These are phyloP conservation scores for Poeciliopsis occidentalis DNA, from an alignment of 2,113 vertebrate genomes.

Conservation along the genomic window DNA sequence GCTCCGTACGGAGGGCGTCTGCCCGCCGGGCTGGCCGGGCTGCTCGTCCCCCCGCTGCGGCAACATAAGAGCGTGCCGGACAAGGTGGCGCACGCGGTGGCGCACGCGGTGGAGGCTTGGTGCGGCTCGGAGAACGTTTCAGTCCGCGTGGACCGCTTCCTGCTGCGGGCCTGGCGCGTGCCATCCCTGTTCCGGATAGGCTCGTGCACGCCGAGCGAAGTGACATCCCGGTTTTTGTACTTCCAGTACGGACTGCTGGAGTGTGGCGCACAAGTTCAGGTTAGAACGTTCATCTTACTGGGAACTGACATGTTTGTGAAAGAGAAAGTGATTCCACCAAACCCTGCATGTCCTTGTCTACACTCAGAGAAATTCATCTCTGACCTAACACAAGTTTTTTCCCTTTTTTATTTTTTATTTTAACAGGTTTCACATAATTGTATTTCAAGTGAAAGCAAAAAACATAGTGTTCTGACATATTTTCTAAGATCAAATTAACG, in stretches of 20 bases:
- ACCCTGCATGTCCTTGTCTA: too few species aligned
- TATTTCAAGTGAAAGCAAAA: too few species aligned
- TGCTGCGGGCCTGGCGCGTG: constrained; percentile 19
- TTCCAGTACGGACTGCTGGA: constrained; percentile 36
- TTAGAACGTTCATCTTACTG: not conserved
- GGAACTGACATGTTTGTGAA: too few species aligned
- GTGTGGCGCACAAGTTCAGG: constrained; percentile 21
- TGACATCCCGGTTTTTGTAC: constrained; percentile 22
- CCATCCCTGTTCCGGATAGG: constrained; percentile 34
- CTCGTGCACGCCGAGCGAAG: constrained; percentile 19
- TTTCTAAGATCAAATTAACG: too few species aligned
- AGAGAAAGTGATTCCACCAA: too few species aligned
- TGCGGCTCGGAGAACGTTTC: constrained; percentile 12
- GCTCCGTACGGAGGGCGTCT: not conserved
- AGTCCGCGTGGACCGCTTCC: constrained; percentile 45
- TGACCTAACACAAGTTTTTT: too few species aligned
- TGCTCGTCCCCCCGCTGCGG: constrained; percentile 11
- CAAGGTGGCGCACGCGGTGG: accelerated
- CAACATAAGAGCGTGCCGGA: not conserved
- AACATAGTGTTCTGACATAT: too few species aligned
- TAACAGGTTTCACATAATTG: too few species aligned
- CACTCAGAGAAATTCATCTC: too few species aligned
- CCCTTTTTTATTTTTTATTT: too few species aligned
- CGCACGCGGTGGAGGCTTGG: constrained; percentile 33
- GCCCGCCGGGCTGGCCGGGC: constrained; percentile 16